Evolutionary conservation across 2,113 vertebrate genomes (phyloP), one percentile per base, ranked within the genome.

Genomic region (Dipodomys ordii): DNA sequence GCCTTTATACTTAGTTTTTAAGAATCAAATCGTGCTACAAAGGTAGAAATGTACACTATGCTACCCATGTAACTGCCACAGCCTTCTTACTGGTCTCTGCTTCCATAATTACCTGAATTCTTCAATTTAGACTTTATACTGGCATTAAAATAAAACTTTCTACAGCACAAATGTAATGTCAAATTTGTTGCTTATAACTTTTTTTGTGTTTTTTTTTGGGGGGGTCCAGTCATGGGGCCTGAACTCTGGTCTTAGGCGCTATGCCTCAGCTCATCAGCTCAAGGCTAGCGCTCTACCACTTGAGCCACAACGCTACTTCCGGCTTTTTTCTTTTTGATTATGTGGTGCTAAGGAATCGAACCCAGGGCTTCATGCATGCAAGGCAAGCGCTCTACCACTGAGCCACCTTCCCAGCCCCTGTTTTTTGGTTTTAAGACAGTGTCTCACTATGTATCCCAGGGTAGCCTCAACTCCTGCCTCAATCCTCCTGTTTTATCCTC

Each of bases 111-210:
- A n/a, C 62, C 64, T 77, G n/a, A 22, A 30, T 6, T 65, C 79
- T 84, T 82, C 49, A 46, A 85, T 62, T 39, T 62, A 92, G 62
- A 87, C 68, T 84, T 92, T 60, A 92, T 22, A 87, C 2, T 88
- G 53, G 92, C 77, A 94, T 67, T 25, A 87, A 67, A 91, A n/a
- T 20, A 94, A 57, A 78, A 88, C 13, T 60, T 88, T 95, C 32
- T 71, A 83, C 80, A 89, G 81, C 73, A 93, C 35, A 93, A 91
- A 81, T 80, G 25, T 93, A 93, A 71, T 16, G 49, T 87, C 32
- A 65, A 57, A 7, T 82, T 32, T 49, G 78, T 4, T 25, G 62
- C 60, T 74, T 62, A 86, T 62, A 87, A 65, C 22, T 35, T 46
- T 73, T 20, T 49, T 20, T 39, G 35, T 35, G 35, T 2, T 7